phyloP scores from a whole-genome alignment of 2,888 invertebrate species.

The Amblyteles armatorius region DNA sequence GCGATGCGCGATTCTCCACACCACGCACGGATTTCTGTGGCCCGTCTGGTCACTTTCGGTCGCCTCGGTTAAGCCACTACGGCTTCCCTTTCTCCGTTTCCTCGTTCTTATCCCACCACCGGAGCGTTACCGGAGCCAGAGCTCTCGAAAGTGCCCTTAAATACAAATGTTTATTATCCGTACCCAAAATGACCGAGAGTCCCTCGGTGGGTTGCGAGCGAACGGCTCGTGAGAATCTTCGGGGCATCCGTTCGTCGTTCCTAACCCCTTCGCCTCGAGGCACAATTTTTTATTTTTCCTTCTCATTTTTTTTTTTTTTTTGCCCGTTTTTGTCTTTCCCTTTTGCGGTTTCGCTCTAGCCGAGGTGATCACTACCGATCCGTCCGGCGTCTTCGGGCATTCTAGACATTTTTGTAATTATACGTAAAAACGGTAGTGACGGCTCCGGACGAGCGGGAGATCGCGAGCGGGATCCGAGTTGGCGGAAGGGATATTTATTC shows the following conservation, averaged over 20 bases:
- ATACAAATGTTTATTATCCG: slow-evolving; percentile 72
- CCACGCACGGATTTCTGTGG: slow-evolving; percentile 24
- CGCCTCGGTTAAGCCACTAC: slow-evolving; percentile 32
- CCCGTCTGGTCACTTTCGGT: slow-evolving; percentile 49
- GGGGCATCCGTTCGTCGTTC: slow-evolving; percentile 35
- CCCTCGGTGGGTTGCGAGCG: slow-evolving; percentile 27
- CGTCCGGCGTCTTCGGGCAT: slow-evolving; percentile 1
- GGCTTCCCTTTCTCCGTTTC: slow-evolving; percentile 23
- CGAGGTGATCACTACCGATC: slow-evolving; percentile 53
- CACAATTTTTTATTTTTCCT: not conserved
- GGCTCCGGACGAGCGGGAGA: not conserved
- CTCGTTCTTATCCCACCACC: slow-evolving; percentile 32
- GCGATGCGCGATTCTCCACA: slow-evolving; percentile 43
- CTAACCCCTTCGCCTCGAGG: slow-evolving; percentile 18
- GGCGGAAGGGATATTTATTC: slow-evolving; percentile 31
- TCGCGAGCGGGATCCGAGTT: not conserved
- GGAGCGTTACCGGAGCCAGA: slow-evolving; percentile 52
- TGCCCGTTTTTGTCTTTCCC: no score
- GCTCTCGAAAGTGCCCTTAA: slow-evolving; percentile 64
- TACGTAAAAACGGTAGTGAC: slow-evolving; percentile 46
- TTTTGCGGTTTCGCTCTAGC: not conserved
- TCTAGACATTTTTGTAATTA: slow-evolving; percentile 62
- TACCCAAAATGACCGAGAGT: slow-evolving; percentile 47
- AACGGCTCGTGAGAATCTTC: slow-evolving; percentile 66
- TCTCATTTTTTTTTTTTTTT: no score